phyloP scores from a whole-genome alignment of 1,140 invertebrate genomes.

The Solenopsis invicta region DNA sequence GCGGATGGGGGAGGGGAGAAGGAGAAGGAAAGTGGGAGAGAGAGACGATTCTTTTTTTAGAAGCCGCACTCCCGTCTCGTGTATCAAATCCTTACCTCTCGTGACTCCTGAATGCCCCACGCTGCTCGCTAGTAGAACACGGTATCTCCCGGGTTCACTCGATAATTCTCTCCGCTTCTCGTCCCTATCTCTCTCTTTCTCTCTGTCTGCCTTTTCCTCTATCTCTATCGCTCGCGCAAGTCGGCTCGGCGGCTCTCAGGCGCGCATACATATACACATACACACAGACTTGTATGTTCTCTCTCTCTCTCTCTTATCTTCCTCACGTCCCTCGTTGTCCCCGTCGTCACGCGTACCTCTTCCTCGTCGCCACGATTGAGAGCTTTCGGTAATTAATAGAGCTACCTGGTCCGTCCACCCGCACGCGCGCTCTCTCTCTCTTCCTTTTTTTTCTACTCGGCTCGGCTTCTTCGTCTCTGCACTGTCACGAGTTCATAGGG shows the following conservation, averaged over 20 bases:
- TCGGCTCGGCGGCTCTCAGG: slow-evolving; percentile 48
- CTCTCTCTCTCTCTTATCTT: slow-evolving; percentile 24
- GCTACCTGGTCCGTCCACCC: slow-evolving; percentile 27
- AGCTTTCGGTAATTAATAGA: slow-evolving; percentile 70
- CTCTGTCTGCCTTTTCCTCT: background rate
- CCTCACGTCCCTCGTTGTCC: slow-evolving; percentile 16
- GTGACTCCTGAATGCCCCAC: slow-evolving; percentile 57
- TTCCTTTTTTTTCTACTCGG: slow-evolving; percentile 25
- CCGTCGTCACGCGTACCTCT: slow-evolving; percentile 34
- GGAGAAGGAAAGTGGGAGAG: too few species aligned
- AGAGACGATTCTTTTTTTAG: slow-evolving; percentile 71
- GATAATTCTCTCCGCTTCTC: slow-evolving; percentile 46
- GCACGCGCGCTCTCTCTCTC: slow-evolving; percentile 54
- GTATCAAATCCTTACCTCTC: slow-evolving; percentile 60
- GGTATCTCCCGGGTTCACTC: slow-evolving; percentile 60
- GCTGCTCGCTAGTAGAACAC: slow-evolving; percentile 23
- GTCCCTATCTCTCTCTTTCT: background rate
- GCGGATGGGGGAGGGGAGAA: background rate
- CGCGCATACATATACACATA: slow-evolving; percentile 46
- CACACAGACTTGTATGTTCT: slow-evolving; percentile 14
- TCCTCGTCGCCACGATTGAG: slow-evolving; percentile 44
- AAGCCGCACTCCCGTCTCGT: slow-evolving; percentile 39
- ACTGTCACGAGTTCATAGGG: slow-evolving; percentile 78
- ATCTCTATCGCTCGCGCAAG: slow-evolving; percentile 50
- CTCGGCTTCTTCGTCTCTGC: slow-evolving; percentile 73